Percentiles rank a stretch among this genome's conserved stretches.
These are phyloP conservation scores for Saccopteryx bilineata DNA, from an alignment of 2,113 vertebrate genomes.

Conservation along the genomic window DNA sequence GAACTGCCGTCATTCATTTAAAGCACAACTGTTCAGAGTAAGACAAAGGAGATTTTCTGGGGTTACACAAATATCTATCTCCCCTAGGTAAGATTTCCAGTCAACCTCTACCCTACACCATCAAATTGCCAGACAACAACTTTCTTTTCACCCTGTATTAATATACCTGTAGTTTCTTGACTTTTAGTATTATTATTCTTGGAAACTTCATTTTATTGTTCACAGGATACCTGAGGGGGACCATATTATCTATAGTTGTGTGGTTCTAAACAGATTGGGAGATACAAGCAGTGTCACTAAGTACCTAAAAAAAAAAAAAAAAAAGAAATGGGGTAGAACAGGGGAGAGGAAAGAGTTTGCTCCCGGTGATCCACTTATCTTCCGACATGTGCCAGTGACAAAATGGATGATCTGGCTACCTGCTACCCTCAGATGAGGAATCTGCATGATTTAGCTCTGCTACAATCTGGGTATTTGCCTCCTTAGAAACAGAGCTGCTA, in stretches of 20 bases:
- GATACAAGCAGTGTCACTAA: conserved; percentile 13
- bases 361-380: conserved; percentile 8
- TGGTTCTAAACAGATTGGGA: conserved; percentile 66
- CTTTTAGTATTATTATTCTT: conserved; percentile 70
- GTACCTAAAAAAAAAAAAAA: background rate
- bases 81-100: conserved; percentile 46
- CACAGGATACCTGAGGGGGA: conserved; percentile 61
- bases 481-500: background rate
- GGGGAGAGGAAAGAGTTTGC: background rate
- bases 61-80: background rate
- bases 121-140: conserved; percentile 32
- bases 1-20: conserved; percentile 9
- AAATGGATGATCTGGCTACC: background rate
- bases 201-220: conserved; percentile 72
- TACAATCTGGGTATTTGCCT: background rate
- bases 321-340: background rate
- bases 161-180: conserved; percentile 39
- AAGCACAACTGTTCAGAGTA: background rate
- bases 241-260: conserved; percentile 58
- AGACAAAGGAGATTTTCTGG: conserved; percentile 1
- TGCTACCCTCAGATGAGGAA: conserved; percentile 23
- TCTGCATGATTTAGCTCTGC: background rate
- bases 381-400: background rate
- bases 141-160: conserved; percentile 64
- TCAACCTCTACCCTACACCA: background rate